These are phyloP conservation scores for Rostratula benghalensis DNA, from an alignment of 2,113 vertebrate genomes.

Conservation along the genomic window DNA sequence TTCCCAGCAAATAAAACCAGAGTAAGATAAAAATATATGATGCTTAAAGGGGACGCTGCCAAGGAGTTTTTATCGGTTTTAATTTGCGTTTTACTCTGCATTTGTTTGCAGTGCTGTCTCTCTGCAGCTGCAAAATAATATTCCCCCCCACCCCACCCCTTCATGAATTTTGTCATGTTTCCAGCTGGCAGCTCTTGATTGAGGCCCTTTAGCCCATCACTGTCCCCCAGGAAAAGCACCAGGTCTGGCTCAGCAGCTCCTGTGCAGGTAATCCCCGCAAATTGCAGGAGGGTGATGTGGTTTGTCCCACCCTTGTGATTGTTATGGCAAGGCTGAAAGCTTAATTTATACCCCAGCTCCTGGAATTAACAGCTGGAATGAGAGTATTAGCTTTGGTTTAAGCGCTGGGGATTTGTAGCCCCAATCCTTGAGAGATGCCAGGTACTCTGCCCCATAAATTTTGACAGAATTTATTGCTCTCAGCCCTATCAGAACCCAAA, in stretches of 20 bases:
- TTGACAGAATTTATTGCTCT: background rate
- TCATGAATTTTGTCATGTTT: background rate
- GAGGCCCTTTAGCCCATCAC: background rate
- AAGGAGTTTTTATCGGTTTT: conserved; percentile 30
- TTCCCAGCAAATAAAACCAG: conserved; percentile 47
- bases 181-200: background rate
- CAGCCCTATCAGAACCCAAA: rapidly evolving
- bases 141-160: background rate
- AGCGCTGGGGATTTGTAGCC: background rate
- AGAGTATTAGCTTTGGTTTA: background rate
- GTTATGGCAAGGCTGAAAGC: background rate
- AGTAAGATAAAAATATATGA: conserved; percentile 60
- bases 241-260: rapidly evolving
- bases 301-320: background rate
- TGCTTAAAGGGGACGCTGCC: conserved; percentile 51
- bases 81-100: conserved; percentile 4
- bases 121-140: background rate
- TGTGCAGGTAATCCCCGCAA: background rate
- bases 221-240: background rate
- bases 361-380: background rate
- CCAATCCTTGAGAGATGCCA: background rate
- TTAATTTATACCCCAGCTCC: background rate
- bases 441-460: background rate
- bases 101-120: background rate
- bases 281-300: rapidly evolving